Base-by-base conservation (phyloP, 2,113 vertebrate genomes). In the Neofelis nebulosa region DNA sequence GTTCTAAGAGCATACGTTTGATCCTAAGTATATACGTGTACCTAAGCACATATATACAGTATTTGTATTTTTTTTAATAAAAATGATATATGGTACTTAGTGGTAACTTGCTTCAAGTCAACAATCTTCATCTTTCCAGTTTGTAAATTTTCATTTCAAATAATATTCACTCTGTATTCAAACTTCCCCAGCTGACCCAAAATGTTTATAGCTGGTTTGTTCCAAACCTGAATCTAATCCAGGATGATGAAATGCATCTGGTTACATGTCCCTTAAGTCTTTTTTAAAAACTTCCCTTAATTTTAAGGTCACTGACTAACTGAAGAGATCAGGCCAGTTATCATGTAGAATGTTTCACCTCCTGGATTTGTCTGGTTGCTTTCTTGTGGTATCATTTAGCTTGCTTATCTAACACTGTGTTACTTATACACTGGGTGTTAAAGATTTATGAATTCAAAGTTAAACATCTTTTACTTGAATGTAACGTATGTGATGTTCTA, bases 81-180 rank as follows among this genome's bases (percentile, higher is more conserved):
- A 97, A 96, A 90, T 78, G 66, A 97, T 48, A 38, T 74, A 79
- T 69, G n/a, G n/a, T 79, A 76, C 52, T 74, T 65, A n/a, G 23
- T 74, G 33, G 50, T 92, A 33, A 36, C 16, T 8, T 78, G 93
- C 86, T 96, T 29, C 23, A 80, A 73, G 69, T 73, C 57, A 84
- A 21, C 36, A 79, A 66, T 85, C 19, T 74, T n/a, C 31, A 89
- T 33, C 41, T 76, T 97, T 88, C n/a, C 8, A 36, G 21, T 95
- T 82, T 55, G 12, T 71, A 71, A 57, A 91, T 83, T 87, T 94
- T 88, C 68, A 76, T 88, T 65, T 96, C 66, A 89, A 93, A 81
- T 10, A 86, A 94, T 21, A 74, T 16, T 50, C 66, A 97, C 71
- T 66, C 33, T 36, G 87, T 66, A 79, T 36, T 91, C 41, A 91